These are phyloP conservation scores for Criorhina ranunculi DNA, from an alignment of 2,888 invertebrate species.

Conservation along the genomic window DNA sequence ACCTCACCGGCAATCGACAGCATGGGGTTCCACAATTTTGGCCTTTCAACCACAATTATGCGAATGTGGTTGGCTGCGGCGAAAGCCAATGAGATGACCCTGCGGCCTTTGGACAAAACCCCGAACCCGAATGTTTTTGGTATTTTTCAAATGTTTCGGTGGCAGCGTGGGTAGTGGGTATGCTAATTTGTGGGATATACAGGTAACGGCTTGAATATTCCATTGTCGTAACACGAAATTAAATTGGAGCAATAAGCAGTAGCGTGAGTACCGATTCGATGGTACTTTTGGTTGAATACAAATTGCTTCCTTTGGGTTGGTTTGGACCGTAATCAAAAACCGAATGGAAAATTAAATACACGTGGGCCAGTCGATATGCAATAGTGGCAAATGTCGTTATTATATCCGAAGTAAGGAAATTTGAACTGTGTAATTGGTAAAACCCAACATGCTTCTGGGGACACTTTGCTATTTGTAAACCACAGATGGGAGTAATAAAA, in stretches of 20 bases:
- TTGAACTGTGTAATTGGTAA: constrained; percentile 8
- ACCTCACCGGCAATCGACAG: constrained; percentile 47
- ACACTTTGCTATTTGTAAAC: neutral
- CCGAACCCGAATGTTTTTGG: constrained; percentile 52
- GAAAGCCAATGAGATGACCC: constrained; percentile 62
- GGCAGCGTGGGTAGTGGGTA: constrained; percentile 10
- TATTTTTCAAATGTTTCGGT: constrained; percentile 48
- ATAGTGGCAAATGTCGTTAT: constrained; percentile 15
- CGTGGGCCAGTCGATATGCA: constrained; percentile 7
- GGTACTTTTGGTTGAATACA: constrained; percentile 47
- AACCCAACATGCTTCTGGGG: neutral
- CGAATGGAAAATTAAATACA: constrained; percentile 65
- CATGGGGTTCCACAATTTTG: constrained; percentile 26
- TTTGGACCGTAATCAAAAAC: constrained; percentile 53
- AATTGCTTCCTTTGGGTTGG: constrained; percentile 58
- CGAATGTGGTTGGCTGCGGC: constrained; percentile 54
- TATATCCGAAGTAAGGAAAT: constrained; percentile 15
- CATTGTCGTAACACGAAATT: constrained; percentile 49
- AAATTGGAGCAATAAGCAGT: constrained; percentile 66
- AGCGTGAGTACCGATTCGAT: constrained; percentile 34
- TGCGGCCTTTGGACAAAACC: constrained; percentile 45
- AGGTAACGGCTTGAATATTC: constrained; percentile 67
- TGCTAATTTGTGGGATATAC: constrained; percentile 58
- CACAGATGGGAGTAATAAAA: too few relatives aligned
- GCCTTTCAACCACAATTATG: constrained; percentile 67